A percentile compares a stretch with the other conserved stretches of the same genome.
These are phyloP conservation scores for Nannobrachium achirus DNA, from an alignment of 2,113 vertebrate species.

Conservation along the genomic window DNA sequence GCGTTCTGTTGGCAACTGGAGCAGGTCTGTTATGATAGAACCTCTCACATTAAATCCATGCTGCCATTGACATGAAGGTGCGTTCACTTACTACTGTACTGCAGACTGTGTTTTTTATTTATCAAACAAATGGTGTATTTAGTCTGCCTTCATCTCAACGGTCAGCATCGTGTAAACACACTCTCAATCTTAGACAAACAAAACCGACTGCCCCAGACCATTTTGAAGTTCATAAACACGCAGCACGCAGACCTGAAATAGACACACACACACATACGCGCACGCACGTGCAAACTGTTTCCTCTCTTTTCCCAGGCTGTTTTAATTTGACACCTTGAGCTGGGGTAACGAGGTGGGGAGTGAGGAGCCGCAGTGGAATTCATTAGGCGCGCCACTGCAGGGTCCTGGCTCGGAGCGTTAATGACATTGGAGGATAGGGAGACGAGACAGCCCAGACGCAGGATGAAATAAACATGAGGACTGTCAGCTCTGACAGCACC, in stretches of 20 bases:
- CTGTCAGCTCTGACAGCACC: slow-evolving; percentile 90
- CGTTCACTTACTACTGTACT: slow-evolving; percentile 16
- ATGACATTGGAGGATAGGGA: slow-evolving; percentile 96
- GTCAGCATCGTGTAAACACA: slow-evolving; percentile 29
- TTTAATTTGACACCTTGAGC: slow-evolving; percentile 99
- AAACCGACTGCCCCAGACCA: slow-evolving; percentile 24
- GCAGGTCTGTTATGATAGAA: slow-evolving; percentile 8
- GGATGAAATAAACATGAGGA: slow-evolving; percentile 99
- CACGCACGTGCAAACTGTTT: slow-evolving; percentile 4
- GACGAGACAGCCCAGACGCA: slow-evolving; percentile 89
- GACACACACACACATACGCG: not conserved
- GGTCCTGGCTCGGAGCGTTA: slow-evolving; percentile 89
- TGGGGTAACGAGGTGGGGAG: slow-evolving; percentile 88
- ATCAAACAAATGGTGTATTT: slow-evolving; percentile 27
- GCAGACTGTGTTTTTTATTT: slow-evolving; percentile 4
- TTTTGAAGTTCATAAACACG: slow-evolving; percentile 20
- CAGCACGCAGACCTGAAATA: slow-evolving; percentile 28
- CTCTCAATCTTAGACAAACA: slow-evolving; percentile 21
- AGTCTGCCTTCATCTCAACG: slow-evolving; percentile 4
- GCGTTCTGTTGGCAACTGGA: slow-evolving; percentile 29
- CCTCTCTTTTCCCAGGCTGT: slow-evolving; percentile 76
- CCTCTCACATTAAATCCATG: slow-evolving; percentile 18
- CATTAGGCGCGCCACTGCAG: slow-evolving; percentile 93
- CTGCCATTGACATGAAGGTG: slow-evolving; percentile 9
- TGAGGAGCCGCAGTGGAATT: slow-evolving; percentile 92